Conservation (phyloP, 2,113 vertebrate species). For the Prinia subflava region DNA sequence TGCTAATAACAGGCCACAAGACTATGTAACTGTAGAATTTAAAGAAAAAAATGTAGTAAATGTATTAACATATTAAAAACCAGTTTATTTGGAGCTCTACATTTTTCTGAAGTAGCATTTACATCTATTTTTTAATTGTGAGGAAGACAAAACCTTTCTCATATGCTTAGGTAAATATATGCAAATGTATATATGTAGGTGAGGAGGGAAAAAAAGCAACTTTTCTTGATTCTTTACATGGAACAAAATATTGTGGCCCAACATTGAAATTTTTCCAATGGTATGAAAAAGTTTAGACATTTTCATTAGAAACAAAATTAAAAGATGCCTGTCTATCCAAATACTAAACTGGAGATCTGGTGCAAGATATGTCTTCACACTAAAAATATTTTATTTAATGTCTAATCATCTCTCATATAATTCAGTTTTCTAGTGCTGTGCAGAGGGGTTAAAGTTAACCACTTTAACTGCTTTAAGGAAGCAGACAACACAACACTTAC, state of each 20-base stretch:
- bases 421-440: not conserved
- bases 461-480: not conserved
- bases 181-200: fast-evolving
- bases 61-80: not conserved
- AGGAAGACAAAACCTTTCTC: not conserved
- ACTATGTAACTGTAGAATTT: not conserved
- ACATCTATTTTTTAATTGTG: not conserved
- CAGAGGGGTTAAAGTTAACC: not conserved
- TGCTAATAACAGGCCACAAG: not conserved
- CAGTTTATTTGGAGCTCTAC: not conserved
- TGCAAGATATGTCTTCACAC: not conserved
- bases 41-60: not conserved
- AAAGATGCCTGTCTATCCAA: not conserved
- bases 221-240: not conserved
- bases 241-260: not conserved
- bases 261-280: not conserved
- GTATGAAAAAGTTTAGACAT: not conserved
- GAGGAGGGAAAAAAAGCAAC: fast-evolving
- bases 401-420: not conserved
- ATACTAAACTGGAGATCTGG: not conserved
- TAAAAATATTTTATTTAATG: not conserved
- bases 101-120: not conserved
- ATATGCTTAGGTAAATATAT: not conserved
- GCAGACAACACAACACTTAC: not conserved
- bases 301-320: not conserved